Evolutionary conservation across 2,888 invertebrate genomes (phyloP), one percentile per base, ranked within the genome.

Genomic region (Cerastis leucographa): DNA sequence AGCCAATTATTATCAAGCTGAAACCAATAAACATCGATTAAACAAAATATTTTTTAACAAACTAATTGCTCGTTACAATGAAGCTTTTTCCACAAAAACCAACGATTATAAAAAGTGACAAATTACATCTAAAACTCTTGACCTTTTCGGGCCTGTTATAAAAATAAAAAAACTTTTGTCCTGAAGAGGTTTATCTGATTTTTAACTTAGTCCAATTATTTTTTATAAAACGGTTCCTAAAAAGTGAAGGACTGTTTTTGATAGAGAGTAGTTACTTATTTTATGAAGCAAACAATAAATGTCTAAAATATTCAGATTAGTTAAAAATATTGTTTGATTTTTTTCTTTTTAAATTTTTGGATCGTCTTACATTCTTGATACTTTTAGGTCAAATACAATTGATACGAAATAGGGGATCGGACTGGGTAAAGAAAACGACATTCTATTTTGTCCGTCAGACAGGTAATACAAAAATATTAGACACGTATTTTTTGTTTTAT

Each of bases 81-180:
- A 81, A n/a, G 22, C 51, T 51, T 66, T 66, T 42, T 42, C 22
- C 8, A 40, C 25, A 67, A 51, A 73, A 56, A 62, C 42, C 56
- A 78, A 79, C 62, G 49, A 81, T 64, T 76, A 44, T 56, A n/a
- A 35, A 14, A 75, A 81, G 46, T 75, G 76, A 81, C 82, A 81
- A 82, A 82, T 80, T 76, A 54, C 80, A 69, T 81, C 14, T 8
- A 5, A 61, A 70, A 66, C 51, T 64, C 49, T 82, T 76, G 59
- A 76, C 51, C 56, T 80, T 81, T 56, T 68, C 61, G 8, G 62
- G 42, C 62, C 74, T 54, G 4, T 66, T 73, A 22, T 40, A 46
- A 46, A 56, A 56, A 61, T 61, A 35, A 35, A 46, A n/a, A 66
- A 78, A 80, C 72, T 65, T 81, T 12, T 35, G 65, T 35, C 35